phyloP scores from a whole-genome alignment of 2,888 invertebrate genomes.

The Phoenoteleia sp. region DNA sequence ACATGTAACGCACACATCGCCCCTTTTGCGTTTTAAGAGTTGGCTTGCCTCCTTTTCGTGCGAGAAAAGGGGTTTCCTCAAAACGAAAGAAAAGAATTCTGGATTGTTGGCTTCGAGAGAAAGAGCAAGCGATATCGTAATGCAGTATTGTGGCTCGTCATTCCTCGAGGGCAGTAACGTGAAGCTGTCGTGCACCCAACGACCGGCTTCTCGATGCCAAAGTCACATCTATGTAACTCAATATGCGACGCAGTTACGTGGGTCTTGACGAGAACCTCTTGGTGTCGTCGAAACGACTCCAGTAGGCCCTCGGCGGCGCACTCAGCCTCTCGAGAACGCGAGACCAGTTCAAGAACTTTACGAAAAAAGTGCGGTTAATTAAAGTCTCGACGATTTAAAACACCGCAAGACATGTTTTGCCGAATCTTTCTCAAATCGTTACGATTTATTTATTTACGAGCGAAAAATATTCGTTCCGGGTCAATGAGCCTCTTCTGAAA shows the following conservation, averaged over 20 bases:
- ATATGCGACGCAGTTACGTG: too few relatives aligned
- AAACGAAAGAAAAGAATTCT: constrained; percentile 49
- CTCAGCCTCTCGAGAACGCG: neutral
- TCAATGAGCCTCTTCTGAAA: too few relatives aligned
- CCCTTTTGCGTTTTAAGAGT: constrained; percentile 26
- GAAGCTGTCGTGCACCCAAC: constrained; percentile 76
- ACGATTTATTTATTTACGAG: constrained; percentile 31
- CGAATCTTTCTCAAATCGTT: neutral
- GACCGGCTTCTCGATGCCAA: too few relatives aligned
- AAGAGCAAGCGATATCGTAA: constrained; percentile 78
- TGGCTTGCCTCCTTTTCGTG: constrained; percentile 5
- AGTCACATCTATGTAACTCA: neutral
- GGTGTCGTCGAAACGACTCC: too few relatives aligned
- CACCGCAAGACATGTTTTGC: constrained; percentile 1
- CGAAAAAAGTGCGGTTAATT: constrained; percentile 30
- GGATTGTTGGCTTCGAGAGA: constrained; percentile 42
- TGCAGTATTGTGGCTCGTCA: constrained; percentile 73
- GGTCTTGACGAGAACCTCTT: too few relatives aligned
- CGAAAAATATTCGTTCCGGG: constrained; percentile 1
- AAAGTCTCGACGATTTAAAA: neutral
- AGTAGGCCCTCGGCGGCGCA: constrained; percentile 7
- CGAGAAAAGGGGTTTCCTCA: constrained; percentile 56
- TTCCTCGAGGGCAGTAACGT: constrained; percentile 78
- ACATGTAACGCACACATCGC: constrained; percentile 30
- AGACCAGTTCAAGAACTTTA: neutral